Evolutionary conservation across 2,888 invertebrate genomes (phyloP).

Genomic region (Barypeithes pellucidus): DNA sequence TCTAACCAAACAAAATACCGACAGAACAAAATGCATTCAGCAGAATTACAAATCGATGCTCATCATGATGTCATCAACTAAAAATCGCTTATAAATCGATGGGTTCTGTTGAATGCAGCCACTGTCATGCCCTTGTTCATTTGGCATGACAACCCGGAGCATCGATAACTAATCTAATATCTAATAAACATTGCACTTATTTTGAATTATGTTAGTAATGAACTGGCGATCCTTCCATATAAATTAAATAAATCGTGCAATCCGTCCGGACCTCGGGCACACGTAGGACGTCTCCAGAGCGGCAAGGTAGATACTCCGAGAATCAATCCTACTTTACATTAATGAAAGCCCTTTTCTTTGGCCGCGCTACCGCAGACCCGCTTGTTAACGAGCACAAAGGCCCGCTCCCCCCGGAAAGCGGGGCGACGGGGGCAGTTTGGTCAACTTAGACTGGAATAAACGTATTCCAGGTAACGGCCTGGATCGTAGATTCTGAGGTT

Average conservation of each 20-base stretch:
- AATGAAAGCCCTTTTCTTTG: slow-evolving; percentile 64
- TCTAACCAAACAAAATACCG: too few relatives aligned
- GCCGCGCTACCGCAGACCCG: slow-evolving; percentile 59
- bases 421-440: slow-evolving; percentile 47
- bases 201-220: too few relatives aligned
- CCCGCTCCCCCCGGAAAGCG: slow-evolving; percentile 21
- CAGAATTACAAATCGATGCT: too few relatives aligned
- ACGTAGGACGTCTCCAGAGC: slow-evolving; percentile 52
- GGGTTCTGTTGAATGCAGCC: too few relatives aligned
- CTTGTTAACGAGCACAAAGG: slow-evolving; percentile 58
- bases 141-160: too few relatives aligned
- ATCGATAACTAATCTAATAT: too few relatives aligned
- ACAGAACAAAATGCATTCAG: too few relatives aligned
- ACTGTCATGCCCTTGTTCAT: too few relatives aligned
- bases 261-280: slow-evolving; percentile 34
- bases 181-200: too few relatives aligned
- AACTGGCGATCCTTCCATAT: too few relatives aligned
- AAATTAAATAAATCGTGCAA: slow-evolving; percentile 22
- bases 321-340: slow-evolving; percentile 66
- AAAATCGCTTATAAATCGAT: too few relatives aligned
- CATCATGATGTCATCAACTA: too few relatives aligned
- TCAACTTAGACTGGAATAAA: slow-evolving; percentile 50
- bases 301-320: slow-evolving; percentile 58
- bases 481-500: slow-evolving; percentile 48
- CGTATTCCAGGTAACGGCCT: slow-evolving; percentile 50